phyloP scores from a whole-genome alignment of 2,113 vertebrate genomes.

The Butorides virescens region DNA sequence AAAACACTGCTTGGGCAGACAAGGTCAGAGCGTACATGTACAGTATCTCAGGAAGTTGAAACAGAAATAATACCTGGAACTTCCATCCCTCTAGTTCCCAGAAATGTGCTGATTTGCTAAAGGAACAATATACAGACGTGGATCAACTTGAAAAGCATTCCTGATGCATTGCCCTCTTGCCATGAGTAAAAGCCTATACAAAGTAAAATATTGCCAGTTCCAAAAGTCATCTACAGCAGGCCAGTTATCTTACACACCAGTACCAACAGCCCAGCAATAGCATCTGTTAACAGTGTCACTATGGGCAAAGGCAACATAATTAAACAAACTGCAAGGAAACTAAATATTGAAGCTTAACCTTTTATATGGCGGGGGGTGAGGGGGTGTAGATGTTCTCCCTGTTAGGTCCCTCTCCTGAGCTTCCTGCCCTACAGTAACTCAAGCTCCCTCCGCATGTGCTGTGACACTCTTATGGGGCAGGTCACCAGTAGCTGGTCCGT shows the following conservation, averaged over 20 bases:
- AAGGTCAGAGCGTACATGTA: conserved; percentile 31
- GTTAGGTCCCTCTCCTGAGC: not conserved
- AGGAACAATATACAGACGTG: conserved; percentile 1
- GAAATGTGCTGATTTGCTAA: conserved; percentile 46
- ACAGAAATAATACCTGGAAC: conserved; percentile 67
- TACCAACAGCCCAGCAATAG: not conserved
- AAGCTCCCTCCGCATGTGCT: not conserved
- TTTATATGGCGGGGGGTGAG: not conserved
- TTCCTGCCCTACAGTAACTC: not conserved
- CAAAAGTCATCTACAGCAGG: not conserved
- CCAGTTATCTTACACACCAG: not conserved
- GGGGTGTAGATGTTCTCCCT: not conserved
- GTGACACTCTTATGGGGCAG: not conserved
- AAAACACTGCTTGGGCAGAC: not conserved
- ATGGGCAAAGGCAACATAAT: not conserved
- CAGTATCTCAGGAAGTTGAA: conserved; percentile 59
- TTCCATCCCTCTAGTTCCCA: conserved; percentile 35
- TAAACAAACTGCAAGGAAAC: not conserved
- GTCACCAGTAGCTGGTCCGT: not conserved
- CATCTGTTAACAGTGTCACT: not conserved
- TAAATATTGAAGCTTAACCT: not conserved
- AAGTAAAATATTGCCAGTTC: not conserved
- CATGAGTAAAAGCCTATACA: not conserved
- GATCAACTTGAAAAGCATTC: conserved; percentile 35
- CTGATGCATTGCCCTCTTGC: not conserved